Conservation (phyloP, 2,888 invertebrate genomes). For the Drosophila borealis region DNA sequence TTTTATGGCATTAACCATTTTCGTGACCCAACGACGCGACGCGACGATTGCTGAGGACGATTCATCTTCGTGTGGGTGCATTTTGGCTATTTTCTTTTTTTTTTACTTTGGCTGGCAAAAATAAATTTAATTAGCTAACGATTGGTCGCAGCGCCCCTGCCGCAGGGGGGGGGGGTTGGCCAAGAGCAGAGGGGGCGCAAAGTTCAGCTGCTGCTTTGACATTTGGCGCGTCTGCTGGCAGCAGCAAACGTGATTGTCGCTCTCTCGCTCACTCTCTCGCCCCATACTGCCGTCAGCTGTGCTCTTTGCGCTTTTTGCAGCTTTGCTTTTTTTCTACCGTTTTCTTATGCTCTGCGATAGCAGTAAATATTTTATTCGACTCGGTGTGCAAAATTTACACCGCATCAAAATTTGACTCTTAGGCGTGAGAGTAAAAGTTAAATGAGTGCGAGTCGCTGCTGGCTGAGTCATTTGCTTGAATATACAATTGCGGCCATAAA, state of each 20-base stretch:
- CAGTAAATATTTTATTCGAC: constrained; percentile 72
- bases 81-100: constrained; percentile 20
- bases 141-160: constrained; percentile 15
- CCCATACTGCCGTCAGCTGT: neutral
- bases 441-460: constrained; percentile 19
- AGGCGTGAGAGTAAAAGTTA: constrained; percentile 10
- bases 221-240: constrained; percentile 53
- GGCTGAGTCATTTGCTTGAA: constrained; percentile 45
- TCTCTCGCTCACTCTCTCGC: neutral
- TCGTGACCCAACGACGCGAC: constrained; percentile 52
- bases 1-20: constrained; percentile 38
- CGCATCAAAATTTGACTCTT: constrained; percentile 18
- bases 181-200: constrained; percentile 11
- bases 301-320: neutral
- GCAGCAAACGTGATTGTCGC: constrained; percentile 58
- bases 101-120: constrained; percentile 20
- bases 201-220: constrained; percentile 66
- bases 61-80: constrained; percentile 61
- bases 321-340: constrained; percentile 24
- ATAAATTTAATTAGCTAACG: constrained; percentile 71
- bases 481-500: constrained; percentile 53
- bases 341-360: constrained; percentile 35
- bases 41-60: constrained; percentile 37
- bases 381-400: constrained; percentile 53
- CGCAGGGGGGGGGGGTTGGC: neutral